These are phyloP conservation scores for Terrapene triunguis DNA, from an alignment of 2,113 vertebrate genomes.

Conservation along the genomic window DNA sequence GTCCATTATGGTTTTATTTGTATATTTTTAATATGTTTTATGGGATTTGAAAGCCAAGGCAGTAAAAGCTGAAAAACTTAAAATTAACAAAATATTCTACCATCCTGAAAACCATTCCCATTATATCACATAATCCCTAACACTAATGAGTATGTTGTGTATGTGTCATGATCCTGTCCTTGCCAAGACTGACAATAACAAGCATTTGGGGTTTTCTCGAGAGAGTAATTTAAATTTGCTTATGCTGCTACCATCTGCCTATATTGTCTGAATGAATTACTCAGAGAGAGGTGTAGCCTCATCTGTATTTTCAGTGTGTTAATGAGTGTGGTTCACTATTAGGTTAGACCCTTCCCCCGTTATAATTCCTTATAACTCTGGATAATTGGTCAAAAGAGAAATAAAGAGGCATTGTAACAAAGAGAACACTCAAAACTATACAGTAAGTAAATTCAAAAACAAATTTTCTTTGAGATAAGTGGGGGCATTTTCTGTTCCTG, in stretches of 20 bases:
- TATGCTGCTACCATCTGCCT: constrained; percentile 3
- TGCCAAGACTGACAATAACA: neutral
- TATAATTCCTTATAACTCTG: neutral
- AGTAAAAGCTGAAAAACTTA: neutral
- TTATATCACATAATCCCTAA: neutral
- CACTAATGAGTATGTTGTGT: neutral
- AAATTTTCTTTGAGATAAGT: neutral
- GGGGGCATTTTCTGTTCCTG: neutral
- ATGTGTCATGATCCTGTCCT: neutral
- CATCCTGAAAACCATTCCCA: constrained; percentile 9
- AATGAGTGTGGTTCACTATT: neutral
- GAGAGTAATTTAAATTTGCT: constrained; percentile 10
- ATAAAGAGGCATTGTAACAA: neutral
- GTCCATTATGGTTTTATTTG: constrained; percentile 24
- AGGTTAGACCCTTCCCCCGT: neutral
- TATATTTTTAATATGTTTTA: neutral
- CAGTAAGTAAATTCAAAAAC: neutral
- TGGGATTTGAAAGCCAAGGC: neutral
- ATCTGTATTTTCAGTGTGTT: neutral
- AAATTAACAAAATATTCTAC: neutral
- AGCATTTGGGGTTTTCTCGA: neutral
- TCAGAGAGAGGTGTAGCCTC: neutral
- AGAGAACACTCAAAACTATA: neutral
- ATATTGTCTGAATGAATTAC: neutral
- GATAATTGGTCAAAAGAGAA: neutral